Percentiles rank a stretch among this genome's conserved stretches.
phyloP scores from a whole-genome alignment of 1,140 invertebrate species.

The Nymphalis io region DNA sequence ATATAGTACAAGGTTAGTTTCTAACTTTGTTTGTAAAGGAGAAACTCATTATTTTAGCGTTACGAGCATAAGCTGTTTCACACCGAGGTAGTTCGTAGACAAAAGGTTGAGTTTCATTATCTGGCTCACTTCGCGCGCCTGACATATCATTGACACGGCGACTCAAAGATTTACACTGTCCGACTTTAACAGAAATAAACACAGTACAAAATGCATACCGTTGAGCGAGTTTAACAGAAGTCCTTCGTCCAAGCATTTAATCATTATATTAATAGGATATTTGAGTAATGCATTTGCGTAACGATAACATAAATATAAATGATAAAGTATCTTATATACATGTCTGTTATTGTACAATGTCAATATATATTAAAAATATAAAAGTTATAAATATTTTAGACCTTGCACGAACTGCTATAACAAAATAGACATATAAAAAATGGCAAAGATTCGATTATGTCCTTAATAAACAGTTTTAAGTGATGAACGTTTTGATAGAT shows the following conservation, averaged over 20 bases:
- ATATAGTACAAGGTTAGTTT: slow-evolving; percentile 50
- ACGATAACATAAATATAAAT: not conserved
- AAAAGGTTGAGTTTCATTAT: slow-evolving; percentile 65
- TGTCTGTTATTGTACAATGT: not conserved
- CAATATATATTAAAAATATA: too few relatives aligned
- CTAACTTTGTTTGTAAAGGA: slow-evolving; percentile 47
- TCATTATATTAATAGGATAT: slow-evolving; percentile 24
- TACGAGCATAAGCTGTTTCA: slow-evolving; percentile 51
- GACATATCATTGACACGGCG: slow-evolving; percentile 63
- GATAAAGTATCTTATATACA: not conserved
- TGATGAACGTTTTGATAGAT: not conserved
- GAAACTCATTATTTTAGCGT: slow-evolving; percentile 52
- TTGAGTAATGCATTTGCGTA: slow-evolving; percentile 15
- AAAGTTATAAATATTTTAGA: too few relatives aligned
- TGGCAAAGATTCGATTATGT: too few relatives aligned
- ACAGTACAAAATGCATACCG: slow-evolving; percentile 34
- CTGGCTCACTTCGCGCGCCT: slow-evolving; percentile 54
- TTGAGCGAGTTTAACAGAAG: slow-evolving; percentile 15
- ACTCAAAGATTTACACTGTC: slow-evolving; percentile 50
- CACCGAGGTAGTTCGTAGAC: slow-evolving; percentile 46
- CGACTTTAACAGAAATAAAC: slow-evolving; percentile 53
- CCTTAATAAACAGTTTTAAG: too few relatives aligned
- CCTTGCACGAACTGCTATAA: too few relatives aligned
- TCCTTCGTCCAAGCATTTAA: slow-evolving; percentile 22
- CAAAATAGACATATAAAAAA: too few relatives aligned